Evolutionary conservation across 2,113 vertebrate genomes (phyloP).

Genomic region (Amazona guildingii): DNA sequence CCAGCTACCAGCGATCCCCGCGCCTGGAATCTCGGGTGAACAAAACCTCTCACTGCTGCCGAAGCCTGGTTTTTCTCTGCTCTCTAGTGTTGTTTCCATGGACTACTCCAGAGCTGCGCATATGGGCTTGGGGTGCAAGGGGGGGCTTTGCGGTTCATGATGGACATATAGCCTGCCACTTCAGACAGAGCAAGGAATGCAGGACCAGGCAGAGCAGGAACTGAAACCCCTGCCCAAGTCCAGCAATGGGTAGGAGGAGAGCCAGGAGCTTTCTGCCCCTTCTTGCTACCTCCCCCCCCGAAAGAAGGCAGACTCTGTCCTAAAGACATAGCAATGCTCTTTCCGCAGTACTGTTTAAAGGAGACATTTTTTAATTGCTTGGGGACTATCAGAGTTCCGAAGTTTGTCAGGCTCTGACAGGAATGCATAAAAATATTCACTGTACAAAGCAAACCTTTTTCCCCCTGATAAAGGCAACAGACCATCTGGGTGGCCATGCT

Average conservation of each 20-base stretch:
- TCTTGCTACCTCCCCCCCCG: not conserved
- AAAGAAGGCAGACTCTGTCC: not conserved
- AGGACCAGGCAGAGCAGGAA: not conserved
- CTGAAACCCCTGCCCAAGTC: not conserved
- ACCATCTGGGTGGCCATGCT: not conserved
- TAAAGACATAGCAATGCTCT: not conserved
- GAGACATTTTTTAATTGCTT: not conserved
- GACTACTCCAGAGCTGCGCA: not conserved
- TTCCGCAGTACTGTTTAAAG: not conserved
- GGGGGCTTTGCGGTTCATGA: not conserved
- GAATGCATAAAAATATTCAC: not conserved
- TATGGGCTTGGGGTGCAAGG: not conserved
- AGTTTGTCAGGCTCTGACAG: not conserved
- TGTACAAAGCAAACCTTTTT: not conserved
- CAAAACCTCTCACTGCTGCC: constrained; percentile 22
- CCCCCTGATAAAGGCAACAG: not conserved
- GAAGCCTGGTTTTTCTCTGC: constrained; percentile 39
- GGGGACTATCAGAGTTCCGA: not conserved
- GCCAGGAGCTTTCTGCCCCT: not conserved
- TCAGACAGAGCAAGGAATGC: not conserved
- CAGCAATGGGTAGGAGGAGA: not conserved
- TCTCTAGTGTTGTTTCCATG: constrained; percentile 14
- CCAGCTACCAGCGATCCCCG: not conserved
- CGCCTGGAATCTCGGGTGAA: constrained; percentile 42
- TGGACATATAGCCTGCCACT: not conserved